Base-by-base conservation (phyloP, 2,888 invertebrate species). In the Caenorhabditis angaria region DNA sequence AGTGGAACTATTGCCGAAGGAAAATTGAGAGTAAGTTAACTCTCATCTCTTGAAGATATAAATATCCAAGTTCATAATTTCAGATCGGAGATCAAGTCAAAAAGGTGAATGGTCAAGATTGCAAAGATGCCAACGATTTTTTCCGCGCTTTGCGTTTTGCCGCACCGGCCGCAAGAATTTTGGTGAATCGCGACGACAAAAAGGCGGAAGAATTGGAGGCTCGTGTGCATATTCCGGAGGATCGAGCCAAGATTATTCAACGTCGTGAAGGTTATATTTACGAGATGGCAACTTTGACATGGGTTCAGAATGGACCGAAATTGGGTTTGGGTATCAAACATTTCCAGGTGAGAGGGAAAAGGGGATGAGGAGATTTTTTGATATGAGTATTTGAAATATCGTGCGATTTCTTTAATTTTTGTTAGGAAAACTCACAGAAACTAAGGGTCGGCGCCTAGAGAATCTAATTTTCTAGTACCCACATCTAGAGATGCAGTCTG, bases 241-340 rank as follows among this genome's bases (percentile, higher is more conserved):
- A 84, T 5, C 78, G 82, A 47, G 81, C 76, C 56, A 81, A 81
- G 70, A 68, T 80, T 32, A 82, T 84, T 61, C 76, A 77, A 61
- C 80, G 82, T 50, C 83, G 82, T 50, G 83, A 79, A 58, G 83
- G 83, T 24, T 82, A 78, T 75, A 61, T 67, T 6, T 80, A 80
- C 53, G 76, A 72, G 59, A 53, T 78, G 60, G 67, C 67, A n/a
- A 59, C 58, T 1, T 51, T 72, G 29, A 58, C 54, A 35, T 79
- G 78, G 81, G 73, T 63, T n/a, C 72, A 74, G 22, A 76, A 76
- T 25, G 83, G 84, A 20, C 80, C 79, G 20, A 81, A 82, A 59
- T 74, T 84, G 59, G 84, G 84, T 28, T 72, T 84, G 51, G 82
- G 83, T 32, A 84, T 84, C 76, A 81, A 82, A 53, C 82, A 84